Percentiles rank a stretch among this genome's conserved stretches.
These are phyloP conservation scores for Daphoenositta chrysoptera DNA, from an alignment of 2,113 vertebrate genomes.

Conservation along the genomic window DNA sequence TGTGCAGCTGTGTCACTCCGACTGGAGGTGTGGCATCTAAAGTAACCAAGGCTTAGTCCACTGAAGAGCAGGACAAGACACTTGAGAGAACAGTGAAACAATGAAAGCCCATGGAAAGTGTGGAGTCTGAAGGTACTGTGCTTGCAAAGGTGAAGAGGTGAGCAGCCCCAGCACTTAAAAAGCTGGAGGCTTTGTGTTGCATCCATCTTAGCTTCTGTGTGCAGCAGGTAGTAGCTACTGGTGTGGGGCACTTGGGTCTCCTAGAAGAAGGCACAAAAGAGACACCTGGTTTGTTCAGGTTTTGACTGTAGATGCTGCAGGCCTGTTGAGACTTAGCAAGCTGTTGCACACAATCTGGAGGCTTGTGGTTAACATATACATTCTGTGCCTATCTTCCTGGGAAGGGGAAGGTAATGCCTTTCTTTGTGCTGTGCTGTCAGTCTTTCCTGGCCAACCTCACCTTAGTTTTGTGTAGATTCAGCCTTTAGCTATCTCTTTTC, in stretches of 20 bases:
- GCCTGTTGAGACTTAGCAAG: neutral
- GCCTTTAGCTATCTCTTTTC: neutral
- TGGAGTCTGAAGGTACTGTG: neutral
- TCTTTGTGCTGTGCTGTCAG: neutral
- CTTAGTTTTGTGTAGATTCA: neutral
- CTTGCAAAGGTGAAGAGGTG: neutral
- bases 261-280: neutral
- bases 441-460: neutral
- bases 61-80: neutral
- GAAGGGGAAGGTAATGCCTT: neutral
- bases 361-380: neutral
- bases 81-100: neutral
- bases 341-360: neutral
- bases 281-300: neutral
- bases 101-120: neutral
- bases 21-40: neutral
- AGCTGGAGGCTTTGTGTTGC: neutral
- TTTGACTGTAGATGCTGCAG: neutral
- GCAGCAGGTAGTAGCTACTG: neutral
- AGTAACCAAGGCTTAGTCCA: neutral
- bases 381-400: neutral
- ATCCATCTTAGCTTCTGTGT: neutral
- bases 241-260: neutral
- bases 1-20: accelerated
- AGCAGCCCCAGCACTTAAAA: neutral